These are phyloP conservation scores for Vultur gryphus DNA, from an alignment of 2,797 vertebrate genomes.

Conservation along the genomic window DNA sequence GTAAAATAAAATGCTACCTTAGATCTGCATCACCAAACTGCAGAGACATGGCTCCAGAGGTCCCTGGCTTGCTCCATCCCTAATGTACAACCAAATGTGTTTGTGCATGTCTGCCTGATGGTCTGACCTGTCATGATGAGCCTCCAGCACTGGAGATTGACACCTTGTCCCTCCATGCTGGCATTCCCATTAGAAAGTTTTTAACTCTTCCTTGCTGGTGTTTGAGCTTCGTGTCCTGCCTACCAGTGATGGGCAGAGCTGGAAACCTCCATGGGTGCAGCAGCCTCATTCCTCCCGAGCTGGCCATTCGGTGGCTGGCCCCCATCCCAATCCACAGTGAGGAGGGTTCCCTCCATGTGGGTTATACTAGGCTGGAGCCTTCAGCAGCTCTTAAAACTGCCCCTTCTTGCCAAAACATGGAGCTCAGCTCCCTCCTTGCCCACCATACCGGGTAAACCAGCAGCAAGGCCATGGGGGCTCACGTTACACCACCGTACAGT, in stretches of 20 bases:
- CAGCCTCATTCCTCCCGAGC: neutral
- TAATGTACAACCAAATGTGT: neutral
- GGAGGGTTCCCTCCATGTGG: neutral
- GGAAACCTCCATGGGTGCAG: neutral
- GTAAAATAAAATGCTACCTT: neutral
- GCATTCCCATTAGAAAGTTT: neutral
- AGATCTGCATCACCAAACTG: neutral
- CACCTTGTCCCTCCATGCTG: neutral
- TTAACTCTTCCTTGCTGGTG: neutral
- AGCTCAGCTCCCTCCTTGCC: neutral
- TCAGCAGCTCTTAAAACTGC: neutral
- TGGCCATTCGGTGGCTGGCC: too few relatives aligned
- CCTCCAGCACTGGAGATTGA: neutral
- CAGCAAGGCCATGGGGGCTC: neutral
- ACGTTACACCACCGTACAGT: neutral
- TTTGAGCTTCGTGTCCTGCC: neutral
- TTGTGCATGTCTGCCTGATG: neutral
- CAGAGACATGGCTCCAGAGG: neutral
- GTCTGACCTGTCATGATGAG: neutral
- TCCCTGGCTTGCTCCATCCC: neutral
- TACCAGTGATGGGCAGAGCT: neutral
- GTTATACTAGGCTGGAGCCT: neutral
- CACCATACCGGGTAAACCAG: rapidly evolving
- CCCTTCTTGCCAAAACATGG: neutral
- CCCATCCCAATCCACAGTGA: neutral